A percentile compares a stretch with the other conserved stretches of the same genome.
Conservation (phyloP, 2,797 vertebrate species). For the Luscinia megarhynchos region DNA sequence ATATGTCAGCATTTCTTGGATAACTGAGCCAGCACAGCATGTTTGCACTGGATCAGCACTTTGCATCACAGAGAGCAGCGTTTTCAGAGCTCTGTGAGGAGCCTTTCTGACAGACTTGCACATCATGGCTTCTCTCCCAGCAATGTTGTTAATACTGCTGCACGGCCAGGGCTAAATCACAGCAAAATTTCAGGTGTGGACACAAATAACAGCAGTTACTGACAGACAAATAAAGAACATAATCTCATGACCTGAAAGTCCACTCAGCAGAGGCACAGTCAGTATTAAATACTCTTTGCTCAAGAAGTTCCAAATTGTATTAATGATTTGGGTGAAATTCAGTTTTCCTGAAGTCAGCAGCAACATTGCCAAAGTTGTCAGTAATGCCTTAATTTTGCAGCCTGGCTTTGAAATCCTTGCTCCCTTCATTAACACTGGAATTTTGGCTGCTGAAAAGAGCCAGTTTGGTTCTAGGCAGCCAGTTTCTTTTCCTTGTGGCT, state of each 20-base stretch:
- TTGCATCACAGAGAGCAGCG: rapidly evolving
- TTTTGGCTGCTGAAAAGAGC: conserved; percentile 9
- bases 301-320: background rate
- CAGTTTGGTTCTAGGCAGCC: background rate
- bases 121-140: background rate
- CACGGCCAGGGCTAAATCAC: conserved; percentile 11
- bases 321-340: conserved; percentile 26
- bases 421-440: background rate
- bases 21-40: background rate
- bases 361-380: background rate
- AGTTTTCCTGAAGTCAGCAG: conserved; percentile 22
- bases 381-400: background rate
- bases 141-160: background rate
- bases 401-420: background rate
- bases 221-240: conserved; percentile 23
- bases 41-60: background rate
- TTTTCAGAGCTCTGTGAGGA: background rate
- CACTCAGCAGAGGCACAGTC: background rate
- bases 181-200: conserved; percentile 10
- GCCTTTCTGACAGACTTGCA: background rate
- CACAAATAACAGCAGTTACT: conserved; percentile 3
- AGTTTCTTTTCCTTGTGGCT: conserved; percentile 7
- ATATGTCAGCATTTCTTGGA: background rate
- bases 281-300: conserved; percentile 33
- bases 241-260: conserved; percentile 19